Evolutionary conservation across 2,113 vertebrate species (phyloP), one percentile per base, ranked within the genome.

Genomic region (Nerophis lumbriciformis): DNA sequence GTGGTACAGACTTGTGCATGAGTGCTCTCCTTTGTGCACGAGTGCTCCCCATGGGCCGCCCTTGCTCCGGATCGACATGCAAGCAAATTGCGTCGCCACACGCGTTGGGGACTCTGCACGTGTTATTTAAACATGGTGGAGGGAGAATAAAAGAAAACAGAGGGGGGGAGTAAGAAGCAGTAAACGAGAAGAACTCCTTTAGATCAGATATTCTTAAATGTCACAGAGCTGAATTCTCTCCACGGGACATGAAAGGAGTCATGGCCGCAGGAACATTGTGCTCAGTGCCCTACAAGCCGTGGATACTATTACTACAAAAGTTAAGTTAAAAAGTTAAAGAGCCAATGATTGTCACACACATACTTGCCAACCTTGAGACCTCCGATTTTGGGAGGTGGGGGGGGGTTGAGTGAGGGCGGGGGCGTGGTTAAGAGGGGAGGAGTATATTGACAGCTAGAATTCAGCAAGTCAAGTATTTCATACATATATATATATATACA

Each of bases 191-290:
- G 77, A 88, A 83, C 78, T 83, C 80, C 74, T 67, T 87, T 73
- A 78, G 65, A 89, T 88, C 85, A 83, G 78, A 90, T 88, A 87
- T 82, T 81, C 81, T 69, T 83, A 87, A 88, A 90, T 88, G 84
- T 87, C 87, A 88, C 77, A 13, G 37, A 80, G 69, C 77, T 76
- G 69, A 73, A 83, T 73, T 76, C 73, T 73, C 76, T 85, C 70
- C 68, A 36, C 28, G 54, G 28, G 61, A 55, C 67, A 56, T 54
- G 63, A 42, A 51, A 64, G 53, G 75, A 80, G 80, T 80, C 81
- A 52, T 48, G 48, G 53, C 51, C 35, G 36, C 6, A 7, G 48
- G 59, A 38, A 69, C 58, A 4, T 49, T 61, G 59, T 44, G 66
- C 68, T 65, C 56, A 37, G 14, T 6, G 37, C 44, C 55, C 62